A percentile compares a stretch with the other conserved stretches of the same genome.
Evolutionary conservation across 2,797 vertebrate genomes (phyloP).

Genomic region (Thamnophis elegans): DNA sequence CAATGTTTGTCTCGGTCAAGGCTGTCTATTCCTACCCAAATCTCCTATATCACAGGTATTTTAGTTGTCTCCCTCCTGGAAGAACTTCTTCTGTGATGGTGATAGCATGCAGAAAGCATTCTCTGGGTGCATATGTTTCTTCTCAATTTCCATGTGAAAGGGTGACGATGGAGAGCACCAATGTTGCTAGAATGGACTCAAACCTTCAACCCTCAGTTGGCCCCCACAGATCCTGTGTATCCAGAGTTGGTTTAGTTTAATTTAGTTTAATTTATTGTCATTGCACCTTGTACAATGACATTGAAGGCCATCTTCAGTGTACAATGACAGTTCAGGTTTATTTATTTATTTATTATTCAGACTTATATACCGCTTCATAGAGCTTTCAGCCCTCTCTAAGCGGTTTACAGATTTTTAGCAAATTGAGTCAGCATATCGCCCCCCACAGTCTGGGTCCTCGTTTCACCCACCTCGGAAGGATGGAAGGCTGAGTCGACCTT

Average conservation of each 20-base stretch:
- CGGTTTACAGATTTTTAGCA: no score
- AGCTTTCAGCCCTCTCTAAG: no score
- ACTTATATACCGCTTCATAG: no score
- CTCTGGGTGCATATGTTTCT: not conserved
- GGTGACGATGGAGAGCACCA: not conserved
- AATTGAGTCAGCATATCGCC: no score
- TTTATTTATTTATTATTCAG: no score
- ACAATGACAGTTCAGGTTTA: no score
- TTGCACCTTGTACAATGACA: no score
- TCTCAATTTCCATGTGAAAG: not conserved
- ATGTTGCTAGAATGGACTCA: not conserved
- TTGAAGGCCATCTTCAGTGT: no score
- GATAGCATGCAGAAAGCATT: not conserved
- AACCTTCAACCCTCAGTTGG: not conserved
- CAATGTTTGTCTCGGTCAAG: not conserved
- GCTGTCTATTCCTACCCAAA: not conserved
- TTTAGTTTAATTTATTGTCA: no score
- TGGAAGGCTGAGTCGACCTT: no score
- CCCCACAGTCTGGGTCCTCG: no score
- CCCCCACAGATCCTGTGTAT: not conserved
- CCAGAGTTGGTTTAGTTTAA: not conserved
- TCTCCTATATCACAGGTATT: not conserved
- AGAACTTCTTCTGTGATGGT: not conserved
- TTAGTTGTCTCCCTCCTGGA: not conserved
- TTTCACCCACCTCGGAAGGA: no score